Conservation (phyloP, 23 tunicate genomes). For the Botrylloides violaceus region DNA sequence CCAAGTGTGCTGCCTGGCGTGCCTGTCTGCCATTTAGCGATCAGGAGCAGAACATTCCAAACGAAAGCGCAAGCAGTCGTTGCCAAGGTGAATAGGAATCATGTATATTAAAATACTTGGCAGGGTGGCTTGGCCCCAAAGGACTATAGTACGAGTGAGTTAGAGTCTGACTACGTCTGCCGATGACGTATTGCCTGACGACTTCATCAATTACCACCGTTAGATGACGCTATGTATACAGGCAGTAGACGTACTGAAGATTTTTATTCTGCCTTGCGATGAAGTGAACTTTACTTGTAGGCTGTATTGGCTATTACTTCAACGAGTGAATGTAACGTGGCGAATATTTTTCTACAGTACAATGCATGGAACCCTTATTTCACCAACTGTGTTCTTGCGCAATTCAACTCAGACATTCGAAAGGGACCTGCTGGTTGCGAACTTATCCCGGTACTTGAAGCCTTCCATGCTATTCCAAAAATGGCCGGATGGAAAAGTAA, state of each 20-base stretch:
- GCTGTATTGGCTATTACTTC: no score
- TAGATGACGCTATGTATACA: no score
- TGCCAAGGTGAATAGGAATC: constrained; percentile 19
- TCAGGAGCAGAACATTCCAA: constrained; percentile 44
- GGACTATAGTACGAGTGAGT: no score
- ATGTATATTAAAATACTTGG: no score
- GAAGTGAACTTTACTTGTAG: no score
- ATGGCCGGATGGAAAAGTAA: constrained; percentile 78
- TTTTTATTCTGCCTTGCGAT: no score
- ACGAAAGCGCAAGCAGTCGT: constrained; percentile 1
- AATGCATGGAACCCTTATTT: constrained; percentile 49
- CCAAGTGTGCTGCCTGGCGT: constrained; percentile 58
- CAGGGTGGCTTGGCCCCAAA: no score
- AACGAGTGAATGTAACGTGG: no score
- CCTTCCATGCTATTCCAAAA: constrained; percentile 32
- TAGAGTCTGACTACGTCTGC: no score
- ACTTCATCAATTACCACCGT: constrained; percentile 29
- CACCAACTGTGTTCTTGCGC: constrained; percentile 45
- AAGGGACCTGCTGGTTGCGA: constrained; percentile 40
- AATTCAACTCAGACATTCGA: constrained; percentile 19
- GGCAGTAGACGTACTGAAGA: no score
- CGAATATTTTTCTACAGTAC: constrained; percentile 4
- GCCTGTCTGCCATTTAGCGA: constrained; percentile 74
- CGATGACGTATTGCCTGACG: no score
- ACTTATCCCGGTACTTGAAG: constrained; percentile 32